Percentiles rank a stretch among this genome's conserved stretches.
phyloP scores from a whole-genome alignment of 2,888 invertebrate genomes.

The Stenichneumon culpator region DNA sequence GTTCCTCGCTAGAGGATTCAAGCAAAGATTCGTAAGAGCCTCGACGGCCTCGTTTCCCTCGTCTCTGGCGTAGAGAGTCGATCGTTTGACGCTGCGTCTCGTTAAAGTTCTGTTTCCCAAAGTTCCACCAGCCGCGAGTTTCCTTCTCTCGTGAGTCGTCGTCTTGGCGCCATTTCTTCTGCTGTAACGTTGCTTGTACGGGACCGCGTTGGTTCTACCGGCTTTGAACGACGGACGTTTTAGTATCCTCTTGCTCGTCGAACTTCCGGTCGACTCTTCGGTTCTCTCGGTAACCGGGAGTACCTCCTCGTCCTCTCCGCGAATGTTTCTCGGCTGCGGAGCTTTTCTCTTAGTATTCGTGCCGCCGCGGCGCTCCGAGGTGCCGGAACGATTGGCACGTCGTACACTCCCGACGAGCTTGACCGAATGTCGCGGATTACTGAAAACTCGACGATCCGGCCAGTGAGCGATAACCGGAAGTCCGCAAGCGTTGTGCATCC shows the following conservation, averaged over 20 bases:
- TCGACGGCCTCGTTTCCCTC: slow-evolving; percentile 81
- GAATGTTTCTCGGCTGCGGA: slow-evolving; percentile 46
- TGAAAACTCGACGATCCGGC: slow-evolving; percentile 64
- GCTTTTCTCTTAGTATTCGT: slow-evolving; percentile 69
- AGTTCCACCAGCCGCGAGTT: slow-evolving; percentile 25
- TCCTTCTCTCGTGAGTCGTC: slow-evolving; percentile 47
- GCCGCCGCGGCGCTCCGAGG: slow-evolving; percentile 60
- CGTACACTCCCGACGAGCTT: slow-evolving; percentile 37
- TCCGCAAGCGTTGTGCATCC: slow-evolving; percentile 82
- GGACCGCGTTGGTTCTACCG: slow-evolving; percentile 70
- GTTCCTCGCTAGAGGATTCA: slow-evolving; percentile 82
- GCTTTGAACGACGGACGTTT: slow-evolving; percentile 75
- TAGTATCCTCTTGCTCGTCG: slow-evolving; percentile 55
- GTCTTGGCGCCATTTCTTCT: slow-evolving; percentile 54
- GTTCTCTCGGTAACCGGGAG: slow-evolving; percentile 33
- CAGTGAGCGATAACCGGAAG: slow-evolving; percentile 78
- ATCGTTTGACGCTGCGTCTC: slow-evolving; percentile 75
- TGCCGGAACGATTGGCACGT: slow-evolving; percentile 18
- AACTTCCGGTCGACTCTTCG: slow-evolving; percentile 37
- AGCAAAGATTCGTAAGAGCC: slow-evolving; percentile 79
- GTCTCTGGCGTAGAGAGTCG: slow-evolving; percentile 82
- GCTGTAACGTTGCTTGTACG: slow-evolving; percentile 58
- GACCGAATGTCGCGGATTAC: slow-evolving; percentile 47
- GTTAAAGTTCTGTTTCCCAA: slow-evolving; percentile 62
- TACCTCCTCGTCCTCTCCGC: background rate